phyloP scores from a whole-genome alignment of 1,140 invertebrate species.

The Hypsibius dujardini region DNA sequence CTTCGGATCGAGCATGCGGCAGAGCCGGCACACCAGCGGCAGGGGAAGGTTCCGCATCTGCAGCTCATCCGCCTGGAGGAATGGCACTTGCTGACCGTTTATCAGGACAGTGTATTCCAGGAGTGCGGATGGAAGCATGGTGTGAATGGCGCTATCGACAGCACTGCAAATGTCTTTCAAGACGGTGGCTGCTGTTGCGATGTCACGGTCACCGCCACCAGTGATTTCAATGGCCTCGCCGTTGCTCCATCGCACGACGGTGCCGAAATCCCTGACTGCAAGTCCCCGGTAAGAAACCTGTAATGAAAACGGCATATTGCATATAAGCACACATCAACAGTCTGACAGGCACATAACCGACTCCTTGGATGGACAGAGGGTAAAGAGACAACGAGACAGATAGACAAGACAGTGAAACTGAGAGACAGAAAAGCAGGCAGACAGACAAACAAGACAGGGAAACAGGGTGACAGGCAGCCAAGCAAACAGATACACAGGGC shows the following conservation, averaged over 20 bases:
- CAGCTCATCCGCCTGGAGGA: constrained; percentile 33
- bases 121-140: neutral
- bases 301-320: neutral
- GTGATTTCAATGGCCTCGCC: neutral
- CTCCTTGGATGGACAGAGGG: too few species aligned
- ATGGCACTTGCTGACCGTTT: constrained; percentile 38
- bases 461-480: too few species aligned
- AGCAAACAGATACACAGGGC: too few species aligned
- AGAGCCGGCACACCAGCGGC: constrained; percentile 37
- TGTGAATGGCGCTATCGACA: neutral
- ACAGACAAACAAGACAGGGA: too few species aligned
- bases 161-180: neutral
- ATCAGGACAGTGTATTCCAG: constrained; percentile 40
- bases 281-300: neutral
- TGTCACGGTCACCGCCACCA: neutral
- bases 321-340: too few species aligned
- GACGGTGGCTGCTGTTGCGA: neutral
- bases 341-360: too few species aligned
- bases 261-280: neutral
- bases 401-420: too few species aligned
- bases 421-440: too few species aligned
- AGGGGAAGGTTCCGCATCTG: constrained; percentile 39
- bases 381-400: too few species aligned
- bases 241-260: neutral
- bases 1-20: constrained; percentile 51